Evolutionary conservation across 1,140 invertebrate genomes (phyloP).

Genomic region (Scylla paramamosain): DNA sequence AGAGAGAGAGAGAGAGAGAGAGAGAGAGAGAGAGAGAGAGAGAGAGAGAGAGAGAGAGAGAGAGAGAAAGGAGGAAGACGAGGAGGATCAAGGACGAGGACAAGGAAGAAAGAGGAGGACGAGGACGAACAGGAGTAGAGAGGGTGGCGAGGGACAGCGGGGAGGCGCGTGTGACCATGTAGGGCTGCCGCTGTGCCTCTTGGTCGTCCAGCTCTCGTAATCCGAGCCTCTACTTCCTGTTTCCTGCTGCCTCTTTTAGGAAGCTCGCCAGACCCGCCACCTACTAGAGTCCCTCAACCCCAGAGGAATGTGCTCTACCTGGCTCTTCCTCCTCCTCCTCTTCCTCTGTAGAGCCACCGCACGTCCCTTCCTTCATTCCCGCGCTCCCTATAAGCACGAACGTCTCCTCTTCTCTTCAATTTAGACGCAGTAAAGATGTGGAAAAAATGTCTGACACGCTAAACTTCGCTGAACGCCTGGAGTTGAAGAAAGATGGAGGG

Average conservation of each 20-base stretch:
- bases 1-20: too few relatives aligned
- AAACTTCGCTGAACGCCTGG: not conserved
- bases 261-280: conserved; percentile 1
- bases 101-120: not conserved
- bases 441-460: not conserved
- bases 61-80: not conserved
- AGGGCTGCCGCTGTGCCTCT: conserved; percentile 32
- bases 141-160: not conserved
- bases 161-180: conserved; percentile 21
- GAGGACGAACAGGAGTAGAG: not conserved
- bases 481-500: not conserved
- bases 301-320: conserved; percentile 10
- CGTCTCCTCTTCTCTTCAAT: not conserved
- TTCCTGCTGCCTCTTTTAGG: conserved; percentile 49
- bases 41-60: not conserved
- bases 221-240: conserved; percentile 55
- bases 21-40: not conserved
- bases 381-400: too few relatives aligned
- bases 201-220: conserved; percentile 33
- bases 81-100: not conserved
- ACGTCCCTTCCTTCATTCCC: too few relatives aligned
- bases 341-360: not conserved
- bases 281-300: not conserved
- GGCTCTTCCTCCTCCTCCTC: not conserved
- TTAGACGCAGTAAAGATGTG: not conserved